Conservation (phyloP, 2,113 vertebrate species). For the Ondatra zibethicus region DNA sequence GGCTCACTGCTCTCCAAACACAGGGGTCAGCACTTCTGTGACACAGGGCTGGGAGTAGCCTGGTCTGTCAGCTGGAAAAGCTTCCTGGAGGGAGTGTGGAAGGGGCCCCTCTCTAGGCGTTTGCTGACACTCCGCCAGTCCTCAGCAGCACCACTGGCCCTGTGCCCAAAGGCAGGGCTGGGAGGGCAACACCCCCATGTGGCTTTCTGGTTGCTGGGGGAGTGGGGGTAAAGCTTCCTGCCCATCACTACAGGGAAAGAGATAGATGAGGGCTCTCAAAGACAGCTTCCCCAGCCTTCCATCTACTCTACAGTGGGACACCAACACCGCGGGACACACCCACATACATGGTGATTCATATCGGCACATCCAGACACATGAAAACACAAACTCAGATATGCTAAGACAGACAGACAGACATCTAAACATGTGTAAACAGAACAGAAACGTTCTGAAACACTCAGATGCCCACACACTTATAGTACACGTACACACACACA, state of each 20-base stretch:
- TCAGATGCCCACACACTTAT: background rate
- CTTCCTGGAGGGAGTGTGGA: background rate
- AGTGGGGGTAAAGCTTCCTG: slow-evolving; percentile 1
- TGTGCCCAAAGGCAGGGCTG: slow-evolving; percentile 49
- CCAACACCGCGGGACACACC: background rate
- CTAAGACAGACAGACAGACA: background rate
- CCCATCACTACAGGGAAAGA: background rate
- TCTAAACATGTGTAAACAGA: slow-evolving; percentile 18
- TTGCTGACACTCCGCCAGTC: slow-evolving; percentile 34
- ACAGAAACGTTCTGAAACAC: background rate
- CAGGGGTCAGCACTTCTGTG: background rate
- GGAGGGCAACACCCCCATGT: slow-evolving; percentile 27
- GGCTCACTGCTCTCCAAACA: slow-evolving; percentile 11
- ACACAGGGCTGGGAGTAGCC: background rate
- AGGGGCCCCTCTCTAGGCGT: slow-evolving; percentile 52
- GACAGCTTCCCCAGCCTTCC: background rate
- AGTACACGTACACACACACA: background rate
- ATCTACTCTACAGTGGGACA: background rate
- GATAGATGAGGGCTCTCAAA: background rate
- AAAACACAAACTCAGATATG: slow-evolving; percentile 16
- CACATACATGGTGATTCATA: background rate
- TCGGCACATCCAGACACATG: background rate
- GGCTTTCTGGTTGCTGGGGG: slow-evolving; percentile 31
- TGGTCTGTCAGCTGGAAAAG: background rate
- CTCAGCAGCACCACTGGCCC: slow-evolving; percentile 57